Conservation (phyloP, 2,797 vertebrate species). For the Odontamblyopus lacepedii region DNA sequence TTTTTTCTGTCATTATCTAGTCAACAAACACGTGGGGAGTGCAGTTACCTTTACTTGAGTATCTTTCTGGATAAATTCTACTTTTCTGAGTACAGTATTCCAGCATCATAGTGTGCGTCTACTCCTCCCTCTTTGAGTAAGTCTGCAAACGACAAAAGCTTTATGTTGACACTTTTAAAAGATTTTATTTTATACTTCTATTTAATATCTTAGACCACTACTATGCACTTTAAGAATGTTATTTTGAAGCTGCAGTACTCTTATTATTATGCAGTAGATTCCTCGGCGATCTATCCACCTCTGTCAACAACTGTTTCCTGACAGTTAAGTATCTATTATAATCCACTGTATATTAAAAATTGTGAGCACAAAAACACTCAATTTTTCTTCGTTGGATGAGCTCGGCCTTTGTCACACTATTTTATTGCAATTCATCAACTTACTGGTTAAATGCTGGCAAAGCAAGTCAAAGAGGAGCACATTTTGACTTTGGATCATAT, state of each 20-base stretch:
- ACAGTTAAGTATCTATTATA: background rate
- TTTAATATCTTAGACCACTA: too few relatives aligned
- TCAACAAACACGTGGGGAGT: background rate
- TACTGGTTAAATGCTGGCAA: background rate
- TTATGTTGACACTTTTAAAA: too few relatives aligned
- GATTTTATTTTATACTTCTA: too few relatives aligned
- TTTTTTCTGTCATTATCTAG: too few relatives aligned
- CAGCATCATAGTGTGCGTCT: too few relatives aligned
- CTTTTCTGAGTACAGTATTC: background rate
- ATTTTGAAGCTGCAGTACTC: too few relatives aligned
- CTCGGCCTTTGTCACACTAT: background rate
- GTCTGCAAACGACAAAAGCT: too few relatives aligned
- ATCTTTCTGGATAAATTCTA: background rate
- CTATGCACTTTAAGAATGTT: too few relatives aligned
- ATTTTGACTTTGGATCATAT: conserved; percentile 13
- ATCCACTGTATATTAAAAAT: background rate
- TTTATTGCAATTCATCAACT: conserved; percentile 34
- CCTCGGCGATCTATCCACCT: too few relatives aligned
- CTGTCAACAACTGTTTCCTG: background rate
- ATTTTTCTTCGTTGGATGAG: background rate
- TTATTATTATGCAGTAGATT: too few relatives aligned
- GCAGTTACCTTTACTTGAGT: background rate
- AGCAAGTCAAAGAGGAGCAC: conserved; percentile 1
- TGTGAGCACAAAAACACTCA: background rate
- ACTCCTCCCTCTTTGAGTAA: too few relatives aligned